Percentiles rank a stretch among this genome's conserved stretches.
Conservation (phyloP, 2,888 invertebrate genomes). For the Nomada lathburiana region DNA sequence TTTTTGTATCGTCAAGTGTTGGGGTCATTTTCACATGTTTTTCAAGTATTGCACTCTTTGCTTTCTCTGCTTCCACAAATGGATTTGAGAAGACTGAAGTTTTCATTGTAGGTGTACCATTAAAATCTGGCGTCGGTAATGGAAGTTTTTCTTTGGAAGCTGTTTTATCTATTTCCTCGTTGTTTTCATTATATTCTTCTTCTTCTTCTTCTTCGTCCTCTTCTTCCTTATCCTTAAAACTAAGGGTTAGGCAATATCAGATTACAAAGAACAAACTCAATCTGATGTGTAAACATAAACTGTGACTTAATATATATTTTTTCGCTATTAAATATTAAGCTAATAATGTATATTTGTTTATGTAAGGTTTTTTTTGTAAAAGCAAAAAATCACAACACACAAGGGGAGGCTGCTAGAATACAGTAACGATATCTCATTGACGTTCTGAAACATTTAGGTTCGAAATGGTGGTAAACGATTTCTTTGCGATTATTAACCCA, state of each 20-base stretch:
- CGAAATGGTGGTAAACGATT: not conserved
- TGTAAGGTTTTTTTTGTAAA: not conserved
- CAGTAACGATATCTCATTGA: not conserved
- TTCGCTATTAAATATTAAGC: not conserved
- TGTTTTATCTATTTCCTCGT: conserved; percentile 52
- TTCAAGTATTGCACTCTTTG: conserved; percentile 93
- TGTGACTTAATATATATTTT: conserved; percentile 39
- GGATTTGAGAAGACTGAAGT: conserved; percentile 95
- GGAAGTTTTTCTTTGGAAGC: conserved; percentile 82
- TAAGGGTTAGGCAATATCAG: conserved; percentile 83
- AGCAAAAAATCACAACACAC: not conserved
- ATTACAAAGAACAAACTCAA: conserved; percentile 82
- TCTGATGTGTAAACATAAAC: conserved; percentile 61
- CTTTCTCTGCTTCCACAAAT: conserved; percentile 93
- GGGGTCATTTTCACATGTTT: conserved; percentile 97
- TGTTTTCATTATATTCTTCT: conserved; percentile 47
- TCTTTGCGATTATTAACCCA: not conserved
- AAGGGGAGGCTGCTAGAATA: not conserved
- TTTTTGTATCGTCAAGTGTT: conserved; percentile 88
- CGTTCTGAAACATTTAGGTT: not conserved
- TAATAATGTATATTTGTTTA: too few relatives aligned
- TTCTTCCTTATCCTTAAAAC: conserved; percentile 82
- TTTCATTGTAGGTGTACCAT: conserved; percentile 85
- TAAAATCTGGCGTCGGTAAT: conserved; percentile 88
- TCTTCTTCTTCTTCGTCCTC: conserved; percentile 72